Evolutionary conservation across 1,140 invertebrate genomes (phyloP), one percentile per base, ranked within the genome.

Genomic region (Ectropis grisescens): DNA sequence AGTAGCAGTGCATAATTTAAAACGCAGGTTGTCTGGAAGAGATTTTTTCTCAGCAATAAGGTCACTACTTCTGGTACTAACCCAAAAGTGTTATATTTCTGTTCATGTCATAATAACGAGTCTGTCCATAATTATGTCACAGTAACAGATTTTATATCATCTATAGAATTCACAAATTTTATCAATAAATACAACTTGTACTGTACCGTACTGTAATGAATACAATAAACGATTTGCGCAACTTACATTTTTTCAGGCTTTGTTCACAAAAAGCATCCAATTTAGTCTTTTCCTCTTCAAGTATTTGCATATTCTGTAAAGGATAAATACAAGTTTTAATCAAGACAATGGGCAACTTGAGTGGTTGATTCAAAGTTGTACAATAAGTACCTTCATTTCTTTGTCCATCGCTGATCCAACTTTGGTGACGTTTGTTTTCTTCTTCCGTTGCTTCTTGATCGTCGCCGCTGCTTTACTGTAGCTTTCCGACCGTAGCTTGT

Each of bases 281-380:
- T 84, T 94, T 95, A 10, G 91, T 90, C 82, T 94, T 93, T 70
- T 95, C 93, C 61, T 95, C 93, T 75, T 95, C 93, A 55, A 95
- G 78, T 52, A 92, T 88, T 85, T 95, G 93, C 88, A 95, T 90
- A 65, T 91, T 93, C 91, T 93, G 82, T 19, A 86, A 83, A 58
- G 45, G 64, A 62, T 58, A 42, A 36, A 19, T 19, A 19, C 3
- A 19, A 19, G 16, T 19, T 19, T 19, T 19, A 19, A 8, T 19
- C 16, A 19, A 4, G 3, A 19, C 16, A 19, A 19, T 3, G 3
- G 16, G 16, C 3, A 8, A n/a, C n/a, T n/a, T n/a, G n/a, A 19
- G 8, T 19, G 3, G 16, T 19, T 19, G 8, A 19, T 19, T 19
- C 1, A 12, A 15, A 29, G 10, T 14, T 35, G 30, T 30, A 19